Evolutionary conservation across 1,140 invertebrate genomes (phyloP).

Genomic region (Aphelinus atriplicis): DNA sequence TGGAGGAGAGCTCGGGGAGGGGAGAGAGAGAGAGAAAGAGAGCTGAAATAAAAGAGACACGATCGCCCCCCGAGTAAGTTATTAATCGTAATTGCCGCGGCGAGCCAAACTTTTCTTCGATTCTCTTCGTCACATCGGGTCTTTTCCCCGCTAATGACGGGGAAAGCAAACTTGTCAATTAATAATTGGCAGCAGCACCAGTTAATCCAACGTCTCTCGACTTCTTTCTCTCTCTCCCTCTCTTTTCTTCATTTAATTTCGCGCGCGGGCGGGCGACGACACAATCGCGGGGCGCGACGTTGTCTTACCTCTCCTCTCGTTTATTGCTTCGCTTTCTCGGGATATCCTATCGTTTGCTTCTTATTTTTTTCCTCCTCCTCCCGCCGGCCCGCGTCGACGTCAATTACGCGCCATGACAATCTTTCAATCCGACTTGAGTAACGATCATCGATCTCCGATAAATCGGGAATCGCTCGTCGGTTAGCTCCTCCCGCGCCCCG

Average conservation of each 20-base stretch:
- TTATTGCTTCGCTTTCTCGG: conserved; percentile 3
- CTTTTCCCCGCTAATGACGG: conserved; percentile 39
- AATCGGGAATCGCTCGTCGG: conserved; percentile 1
- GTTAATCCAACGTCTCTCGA: conserved; percentile 30
- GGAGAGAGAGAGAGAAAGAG: conserved; percentile 33
- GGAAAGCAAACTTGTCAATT: conserved; percentile 58
- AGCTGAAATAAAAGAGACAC: conserved; percentile 33
- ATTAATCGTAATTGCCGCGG: conserved; percentile 57
- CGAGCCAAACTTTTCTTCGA: conserved; percentile 51
- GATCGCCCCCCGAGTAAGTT: conserved; percentile 45
- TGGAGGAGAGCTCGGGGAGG: conserved; percentile 34
- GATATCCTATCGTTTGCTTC: background rate
- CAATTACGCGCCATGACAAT: conserved; percentile 29
- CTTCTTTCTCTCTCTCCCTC: conserved; percentile 34
- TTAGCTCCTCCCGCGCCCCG: background rate
- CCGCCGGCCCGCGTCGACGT: conserved; percentile 1
- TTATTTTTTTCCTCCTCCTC: conserved; percentile 11
- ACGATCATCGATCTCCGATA: conserved; percentile 29
- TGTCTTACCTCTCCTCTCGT: background rate
- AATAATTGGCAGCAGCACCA: conserved; percentile 51
- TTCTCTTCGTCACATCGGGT: conserved; percentile 35
- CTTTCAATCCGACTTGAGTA: conserved; percentile 19
- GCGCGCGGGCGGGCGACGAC: conserved; percentile 21
- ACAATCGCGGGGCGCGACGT: conserved; percentile 37
- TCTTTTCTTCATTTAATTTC: conserved; percentile 52